A percentile compares a stretch with the other conserved stretches of the same genome.
Conservation (phyloP, 2,888 invertebrate species). For the Diadromus collaris region DNA sequence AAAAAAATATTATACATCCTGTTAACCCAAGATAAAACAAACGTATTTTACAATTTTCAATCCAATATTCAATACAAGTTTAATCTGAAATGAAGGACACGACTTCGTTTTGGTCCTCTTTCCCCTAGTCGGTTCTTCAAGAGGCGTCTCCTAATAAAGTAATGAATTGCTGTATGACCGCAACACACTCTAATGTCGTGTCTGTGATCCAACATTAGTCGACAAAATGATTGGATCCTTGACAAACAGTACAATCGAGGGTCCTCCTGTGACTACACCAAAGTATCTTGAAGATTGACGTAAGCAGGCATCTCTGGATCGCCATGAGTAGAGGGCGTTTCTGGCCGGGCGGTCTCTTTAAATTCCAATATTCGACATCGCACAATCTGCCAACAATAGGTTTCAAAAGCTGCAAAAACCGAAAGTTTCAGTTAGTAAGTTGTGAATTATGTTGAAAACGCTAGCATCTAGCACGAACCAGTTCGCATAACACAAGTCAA, state of each 20-base stretch:
- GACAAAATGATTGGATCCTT: background rate
- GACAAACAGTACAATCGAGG: too few relatives aligned
- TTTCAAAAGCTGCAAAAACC: background rate
- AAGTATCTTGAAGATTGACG: background rate
- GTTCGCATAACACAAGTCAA: background rate
- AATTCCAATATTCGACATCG: background rate
- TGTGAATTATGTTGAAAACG: background rate
- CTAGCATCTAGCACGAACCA: background rate
- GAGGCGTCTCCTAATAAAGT: background rate
- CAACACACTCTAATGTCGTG: background rate
- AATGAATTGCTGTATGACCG: background rate
- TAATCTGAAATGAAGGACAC: background rate
- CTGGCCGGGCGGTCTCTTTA: background rate
- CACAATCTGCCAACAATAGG: background rate
- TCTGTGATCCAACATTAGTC: background rate
- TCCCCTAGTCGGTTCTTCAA: background rate
- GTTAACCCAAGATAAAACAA: background rate
- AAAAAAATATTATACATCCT: background rate
- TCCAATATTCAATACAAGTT: background rate
- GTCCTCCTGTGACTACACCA: background rate
- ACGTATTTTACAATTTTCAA: background rate
- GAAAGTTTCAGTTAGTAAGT: background rate
- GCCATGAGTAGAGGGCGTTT: background rate
- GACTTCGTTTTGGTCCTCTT: background rate
- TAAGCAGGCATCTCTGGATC: background rate